Base-by-base conservation (phyloP, 2,797 vertebrate species). In the Hydrolagus colliei region DNA sequence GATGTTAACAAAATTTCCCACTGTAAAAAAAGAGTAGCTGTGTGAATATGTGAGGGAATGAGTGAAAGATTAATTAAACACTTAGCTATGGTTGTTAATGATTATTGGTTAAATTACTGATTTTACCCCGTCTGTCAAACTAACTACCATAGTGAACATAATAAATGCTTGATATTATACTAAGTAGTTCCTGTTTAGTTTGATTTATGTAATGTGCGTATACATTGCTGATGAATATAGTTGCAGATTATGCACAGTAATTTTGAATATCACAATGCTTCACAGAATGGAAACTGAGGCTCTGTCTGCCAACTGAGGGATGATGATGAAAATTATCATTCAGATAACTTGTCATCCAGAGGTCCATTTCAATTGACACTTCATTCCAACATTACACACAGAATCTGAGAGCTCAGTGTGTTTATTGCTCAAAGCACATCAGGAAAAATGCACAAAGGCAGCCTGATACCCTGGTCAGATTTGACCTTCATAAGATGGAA, bases 271-370 rank as follows among this genome's bases (percentile, higher is more conserved):
- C 41, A 52, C 59, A 65, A 20, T 16, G 32, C 63, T 84, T 84
- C 65, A 84, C 65, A n/a, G 71, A 68, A 68, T 35, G 67, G 79
- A 32, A 68, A 65, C 63, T 52, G 20, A 35, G 79, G 68, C 16
- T 35, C 9, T 87, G 74, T 89, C 88, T 93, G 90, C 94, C 92
- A 93, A 89, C 92, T 90, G 86, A 86, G 88, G 41, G 93, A 91
- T 92, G 95, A 92, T 90, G 88, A 93, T 92, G 88, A 88, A 88
- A 91, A 91, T 90, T 88, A 93, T 93, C 74, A 91, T 91, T 91
- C 91, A 89, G 89, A 89, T 89, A 87, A 88, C 77, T 82, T 87
- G 79, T 87, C 86, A 63, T 87, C 86, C 79, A 87, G 13, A 32
- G 68, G 74, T 88, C 87, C 71, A 73, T 85, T 88, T 67, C 85